phyloP scores from a whole-genome alignment of 2,888 invertebrate species.

The Ectropis crepuscularia region DNA sequence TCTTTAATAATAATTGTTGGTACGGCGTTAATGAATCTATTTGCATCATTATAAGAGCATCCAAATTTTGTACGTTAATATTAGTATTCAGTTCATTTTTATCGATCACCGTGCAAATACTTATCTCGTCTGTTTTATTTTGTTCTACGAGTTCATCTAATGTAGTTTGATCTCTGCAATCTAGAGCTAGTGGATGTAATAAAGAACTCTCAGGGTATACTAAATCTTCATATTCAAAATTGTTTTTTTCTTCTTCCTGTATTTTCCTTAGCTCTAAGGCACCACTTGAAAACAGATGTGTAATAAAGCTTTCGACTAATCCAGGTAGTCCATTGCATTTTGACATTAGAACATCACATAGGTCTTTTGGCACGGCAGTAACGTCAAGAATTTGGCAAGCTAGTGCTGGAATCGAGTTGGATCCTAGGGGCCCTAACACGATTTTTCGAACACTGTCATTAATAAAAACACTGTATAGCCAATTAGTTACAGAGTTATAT shows the following conservation, averaged over 20 bases:
- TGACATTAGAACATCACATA: constrained; percentile 73
- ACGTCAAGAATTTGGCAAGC: constrained; percentile 86
- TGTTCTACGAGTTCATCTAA: constrained; percentile 61
- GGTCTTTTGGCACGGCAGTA: constrained; percentile 79
- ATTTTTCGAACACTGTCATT: constrained; percentile 71
- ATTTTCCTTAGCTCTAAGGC: constrained; percentile 69
- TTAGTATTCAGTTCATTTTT: constrained; percentile 68
- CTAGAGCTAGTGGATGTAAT: constrained; percentile 67
- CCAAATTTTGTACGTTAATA: constrained; percentile 71
- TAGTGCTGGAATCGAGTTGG: constrained; percentile 73
- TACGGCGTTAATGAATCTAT: constrained; percentile 84
- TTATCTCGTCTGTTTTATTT: constrained; percentile 56
- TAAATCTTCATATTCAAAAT: constrained; percentile 58
- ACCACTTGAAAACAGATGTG: constrained; percentile 78
- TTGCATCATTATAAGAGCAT: constrained; percentile 80
- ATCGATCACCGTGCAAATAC: constrained; percentile 66
- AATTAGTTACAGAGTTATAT: constrained; percentile 65
- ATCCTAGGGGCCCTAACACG: constrained; percentile 68
- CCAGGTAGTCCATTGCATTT: constrained; percentile 83
- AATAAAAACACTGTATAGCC: constrained; percentile 74
- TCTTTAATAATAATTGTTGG: constrained; percentile 86
- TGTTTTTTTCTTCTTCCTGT: constrained; percentile 53
- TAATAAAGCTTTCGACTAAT: constrained; percentile 79
- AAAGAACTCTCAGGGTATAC: constrained; percentile 67
- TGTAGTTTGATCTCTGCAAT: constrained; percentile 58